Base-by-base conservation (phyloP, 2,888 invertebrate species). In the Hyposoter didymator region DNA sequence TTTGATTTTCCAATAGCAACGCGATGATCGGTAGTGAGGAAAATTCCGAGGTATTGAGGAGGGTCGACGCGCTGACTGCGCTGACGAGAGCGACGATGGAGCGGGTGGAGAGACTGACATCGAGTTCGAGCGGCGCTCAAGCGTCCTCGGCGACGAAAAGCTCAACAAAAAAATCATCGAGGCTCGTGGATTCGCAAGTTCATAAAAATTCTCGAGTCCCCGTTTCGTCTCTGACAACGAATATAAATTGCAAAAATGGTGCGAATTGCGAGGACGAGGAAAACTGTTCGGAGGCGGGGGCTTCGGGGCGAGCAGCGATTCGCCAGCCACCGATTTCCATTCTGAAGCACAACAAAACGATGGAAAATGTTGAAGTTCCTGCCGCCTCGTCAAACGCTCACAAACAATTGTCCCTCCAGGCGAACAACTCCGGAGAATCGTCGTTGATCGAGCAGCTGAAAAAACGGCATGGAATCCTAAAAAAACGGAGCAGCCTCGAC, bases 401-500 rank as follows among this genome's bases (percentile, higher is more conserved):
- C 22, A 89, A 95, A 84, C 95, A 96, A 28, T 14, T 59, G 35
- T 12, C 55, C n/a, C 49, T 43, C 0, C 39, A 59, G 28, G 6
- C 66, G 3, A 52, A 35, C n/a, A 52, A 49, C 19, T 3, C 14
- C 39, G 66, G 22, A 39, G 32, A 32, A 4, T 96, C 97, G 91
- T 97, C 97, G 79, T 94, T 96, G 70, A 81, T 85, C 73, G 97
- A 97, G 90, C 95, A 96, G 19, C 95, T 96, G 45, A 95, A 95
- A 81, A 95, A 96, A 88, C 96, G 96, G 78, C 97, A 97, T 93
- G 97, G 97, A 67, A 98, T 97, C 91, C 94, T 97, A 87, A 98
- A 97, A 94, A 98, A 97, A 94, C 96, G 97, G 47, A 96, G 97
- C 81, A 97, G 97, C 91, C 94, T 98, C 88, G 97, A 98, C 89